phyloP scores from a whole-genome alignment of 92 coral and sea anemone genomes.

The Zoanthus solanderi region DNA sequence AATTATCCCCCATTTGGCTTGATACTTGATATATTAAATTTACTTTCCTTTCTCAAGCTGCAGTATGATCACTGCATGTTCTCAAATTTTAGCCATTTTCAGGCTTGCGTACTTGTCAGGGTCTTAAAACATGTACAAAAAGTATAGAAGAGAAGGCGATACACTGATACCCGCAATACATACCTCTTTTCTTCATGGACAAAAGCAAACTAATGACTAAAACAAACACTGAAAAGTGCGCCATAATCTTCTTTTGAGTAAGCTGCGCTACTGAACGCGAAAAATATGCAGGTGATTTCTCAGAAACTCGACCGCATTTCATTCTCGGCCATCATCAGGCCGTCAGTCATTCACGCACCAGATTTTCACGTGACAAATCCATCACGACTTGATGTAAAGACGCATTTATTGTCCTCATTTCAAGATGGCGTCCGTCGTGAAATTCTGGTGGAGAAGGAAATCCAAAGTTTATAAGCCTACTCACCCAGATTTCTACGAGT shows the following conservation, averaged over 20 bases:
- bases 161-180: neutral
- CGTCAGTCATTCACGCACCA: neutral
- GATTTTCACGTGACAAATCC: neutral
- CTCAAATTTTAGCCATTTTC: no score
- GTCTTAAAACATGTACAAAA: no score
- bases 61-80: no score
- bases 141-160: no score
- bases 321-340: constrained; percentile 1
- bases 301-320: constrained; percentile 16
- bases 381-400: constrained; percentile 4
- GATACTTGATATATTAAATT: no score
- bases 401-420: neutral
- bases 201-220: neutral
- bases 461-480: neutral
- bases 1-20: no score
- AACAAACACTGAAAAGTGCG: constrained; percentile 4
- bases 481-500: constrained; percentile 21
- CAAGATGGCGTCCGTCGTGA: constrained; percentile 45
- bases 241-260: neutral
- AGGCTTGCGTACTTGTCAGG: no score
- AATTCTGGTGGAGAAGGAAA: constrained; percentile 21
- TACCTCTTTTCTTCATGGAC: constrained; percentile 26
- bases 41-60: no score
- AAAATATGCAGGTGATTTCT: constrained; percentile 30
- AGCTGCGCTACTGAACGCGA: neutral